Evolutionary conservation across 2,797 vertebrate genomes (phyloP).

Genomic region (Aphelocoma californica): DNA sequence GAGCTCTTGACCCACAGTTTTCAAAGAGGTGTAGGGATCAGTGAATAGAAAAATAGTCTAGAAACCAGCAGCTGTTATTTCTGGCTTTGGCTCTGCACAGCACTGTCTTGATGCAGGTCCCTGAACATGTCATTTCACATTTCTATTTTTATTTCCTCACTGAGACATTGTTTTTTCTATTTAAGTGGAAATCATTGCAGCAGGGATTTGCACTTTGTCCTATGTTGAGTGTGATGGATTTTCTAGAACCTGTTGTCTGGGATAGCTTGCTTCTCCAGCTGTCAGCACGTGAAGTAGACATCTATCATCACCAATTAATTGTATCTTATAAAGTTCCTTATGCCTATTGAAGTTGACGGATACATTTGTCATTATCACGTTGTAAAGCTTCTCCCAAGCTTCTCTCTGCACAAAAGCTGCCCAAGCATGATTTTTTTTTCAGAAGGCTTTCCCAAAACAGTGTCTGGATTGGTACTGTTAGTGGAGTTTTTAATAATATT

Average conservation of each 20-base stretch:
- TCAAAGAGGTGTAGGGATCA: neutral
- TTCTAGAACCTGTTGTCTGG: neutral
- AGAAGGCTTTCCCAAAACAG: neutral
- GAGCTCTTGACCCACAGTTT: neutral
- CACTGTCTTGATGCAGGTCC: neutral
- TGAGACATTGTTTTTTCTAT: neutral
- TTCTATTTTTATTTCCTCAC: constrained; percentile 20
- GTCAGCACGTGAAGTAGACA: neutral
- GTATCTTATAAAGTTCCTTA: constrained; percentile 27
- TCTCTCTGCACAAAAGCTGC: neutral
- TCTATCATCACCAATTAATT: constrained; percentile 56
- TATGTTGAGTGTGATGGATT: neutral
- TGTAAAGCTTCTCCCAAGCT: neutral
- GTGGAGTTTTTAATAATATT: neutral
- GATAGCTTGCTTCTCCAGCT: constrained; percentile 22
- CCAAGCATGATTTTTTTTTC: neutral
- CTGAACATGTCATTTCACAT: neutral
- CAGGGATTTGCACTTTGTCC: neutral
- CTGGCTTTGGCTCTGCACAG: neutral
- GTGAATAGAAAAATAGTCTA: neutral
- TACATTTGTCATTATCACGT: constrained; percentile 32
- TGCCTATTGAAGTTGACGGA: neutral
- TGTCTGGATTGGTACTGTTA: neutral
- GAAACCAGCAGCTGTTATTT: neutral
- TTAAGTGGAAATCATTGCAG: constrained; percentile 16